phyloP scores from a whole-genome alignment of 2,888 invertebrate species.

The Rotaria macrura region DNA sequence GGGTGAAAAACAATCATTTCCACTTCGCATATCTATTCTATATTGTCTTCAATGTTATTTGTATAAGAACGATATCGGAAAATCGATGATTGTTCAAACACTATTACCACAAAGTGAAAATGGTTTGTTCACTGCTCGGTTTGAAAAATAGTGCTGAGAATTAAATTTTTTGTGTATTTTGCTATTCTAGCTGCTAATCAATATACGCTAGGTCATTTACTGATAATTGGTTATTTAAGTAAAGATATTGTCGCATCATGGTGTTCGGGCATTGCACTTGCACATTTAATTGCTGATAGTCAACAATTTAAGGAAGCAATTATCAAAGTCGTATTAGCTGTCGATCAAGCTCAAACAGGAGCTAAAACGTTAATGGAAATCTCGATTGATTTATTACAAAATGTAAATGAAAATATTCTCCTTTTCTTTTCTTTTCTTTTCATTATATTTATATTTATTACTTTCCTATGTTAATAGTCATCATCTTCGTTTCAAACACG shows the following conservation, averaged over 20 bases:
- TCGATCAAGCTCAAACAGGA: slow-evolving; percentile 59
- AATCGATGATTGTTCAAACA: slow-evolving; percentile 76
- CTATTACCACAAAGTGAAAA: slow-evolving; percentile 75
- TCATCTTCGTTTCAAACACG: slow-evolving; percentile 59
- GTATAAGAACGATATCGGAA: slow-evolving; percentile 78
- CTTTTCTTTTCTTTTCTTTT: background rate
- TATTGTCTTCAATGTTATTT: slow-evolving; percentile 94
- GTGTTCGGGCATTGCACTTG: slow-evolving; percentile 82
- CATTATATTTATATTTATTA: background rate
- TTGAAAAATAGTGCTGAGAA: background rate
- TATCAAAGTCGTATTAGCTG: slow-evolving; percentile 75
- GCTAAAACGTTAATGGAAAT: slow-evolving; percentile 22
- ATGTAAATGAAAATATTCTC: no score
- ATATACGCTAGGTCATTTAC: slow-evolving; percentile 1
- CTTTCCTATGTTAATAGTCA: background rate
- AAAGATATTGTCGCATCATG: slow-evolving; percentile 76
- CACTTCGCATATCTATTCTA: slow-evolving; percentile 76
- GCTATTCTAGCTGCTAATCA: background rate
- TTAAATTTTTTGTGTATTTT: no score
- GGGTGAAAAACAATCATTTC: slow-evolving; percentile 78
- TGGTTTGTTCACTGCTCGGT: slow-evolving; percentile 47
- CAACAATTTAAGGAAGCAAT: slow-evolving; percentile 68
- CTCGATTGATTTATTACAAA: background rate
- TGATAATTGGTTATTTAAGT: slow-evolving; percentile 4
- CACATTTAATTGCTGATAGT: slow-evolving; percentile 78